Evolutionary conservation across 1,140 invertebrate species (phyloP).

Genomic region (Drosophila erecta): DNA sequence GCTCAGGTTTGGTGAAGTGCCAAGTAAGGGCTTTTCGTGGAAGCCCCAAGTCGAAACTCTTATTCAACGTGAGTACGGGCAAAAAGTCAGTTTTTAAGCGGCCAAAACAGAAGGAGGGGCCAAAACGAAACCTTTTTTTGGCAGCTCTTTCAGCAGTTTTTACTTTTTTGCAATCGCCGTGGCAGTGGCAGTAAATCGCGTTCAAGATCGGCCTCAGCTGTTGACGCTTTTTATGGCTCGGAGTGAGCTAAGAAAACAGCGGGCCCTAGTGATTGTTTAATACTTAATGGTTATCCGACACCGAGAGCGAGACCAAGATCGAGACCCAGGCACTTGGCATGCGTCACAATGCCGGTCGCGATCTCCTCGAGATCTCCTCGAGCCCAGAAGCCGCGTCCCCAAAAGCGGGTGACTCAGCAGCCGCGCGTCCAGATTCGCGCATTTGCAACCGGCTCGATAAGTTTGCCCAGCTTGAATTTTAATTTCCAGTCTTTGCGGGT

Average conservation of each 20-base stretch:
- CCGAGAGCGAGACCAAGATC: no score
- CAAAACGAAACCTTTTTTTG: constrained; percentile 29
- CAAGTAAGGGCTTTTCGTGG: constrained; percentile 58
- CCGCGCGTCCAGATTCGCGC: constrained; percentile 19
- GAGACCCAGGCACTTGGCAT: constrained; percentile 24
- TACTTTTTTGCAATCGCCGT: constrained; percentile 14
- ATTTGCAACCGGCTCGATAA: constrained; percentile 2
- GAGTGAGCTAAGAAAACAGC: constrained; percentile 42
- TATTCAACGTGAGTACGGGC: constrained; percentile 20
- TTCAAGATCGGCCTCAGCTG: constrained; percentile 32
- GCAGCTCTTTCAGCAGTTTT: constrained; percentile 16
- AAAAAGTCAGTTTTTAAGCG: constrained; percentile 24
- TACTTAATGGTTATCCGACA: constrained; percentile 29
- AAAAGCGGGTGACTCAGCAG: constrained; percentile 33
- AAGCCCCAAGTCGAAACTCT: constrained; percentile 19
- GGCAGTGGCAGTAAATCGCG: constrained; percentile 24
- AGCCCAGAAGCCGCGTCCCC: constrained; percentile 19
- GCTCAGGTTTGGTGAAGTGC: constrained; percentile 49
- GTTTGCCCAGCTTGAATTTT: constrained; percentile 31
- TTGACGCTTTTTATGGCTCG: constrained; percentile 38
- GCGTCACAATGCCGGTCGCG: constrained; percentile 38
- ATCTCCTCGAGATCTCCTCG: constrained; percentile 17
- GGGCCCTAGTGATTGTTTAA: constrained; percentile 35
- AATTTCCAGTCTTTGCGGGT: constrained; percentile 19
- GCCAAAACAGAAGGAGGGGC: background rate